Evolutionary conservation across 2,113 vertebrate genomes (phyloP).

Genomic region (Scytalopus superciliaris): DNA sequence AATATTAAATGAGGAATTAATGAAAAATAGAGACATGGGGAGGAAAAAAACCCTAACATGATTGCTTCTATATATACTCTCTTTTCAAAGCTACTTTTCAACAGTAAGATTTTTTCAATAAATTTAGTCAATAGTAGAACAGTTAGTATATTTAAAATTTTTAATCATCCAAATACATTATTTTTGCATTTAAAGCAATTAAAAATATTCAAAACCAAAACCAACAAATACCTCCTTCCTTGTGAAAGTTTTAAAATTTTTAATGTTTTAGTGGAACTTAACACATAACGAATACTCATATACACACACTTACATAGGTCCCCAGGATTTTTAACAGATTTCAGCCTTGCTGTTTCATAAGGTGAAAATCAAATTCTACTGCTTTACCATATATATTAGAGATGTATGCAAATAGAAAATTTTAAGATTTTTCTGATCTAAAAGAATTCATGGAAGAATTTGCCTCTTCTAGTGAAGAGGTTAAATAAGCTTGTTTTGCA

Average conservation of each 20-base stretch:
- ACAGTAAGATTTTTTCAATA: neutral
- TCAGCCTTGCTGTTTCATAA: neutral
- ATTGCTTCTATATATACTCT: rapidly evolving
- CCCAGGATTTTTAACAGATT: neutral
- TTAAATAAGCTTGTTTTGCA: neutral
- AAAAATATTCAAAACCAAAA: too few relatives aligned
- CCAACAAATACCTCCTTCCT: rapidly evolving
- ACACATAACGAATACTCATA: too few relatives aligned
- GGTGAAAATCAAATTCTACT: neutral
- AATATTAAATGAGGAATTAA: neutral
- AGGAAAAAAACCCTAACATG: neutral
- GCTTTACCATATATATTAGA: neutral
- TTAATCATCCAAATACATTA: neutral
- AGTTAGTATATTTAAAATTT: neutral
- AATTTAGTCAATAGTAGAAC: neutral
- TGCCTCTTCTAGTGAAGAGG: neutral
- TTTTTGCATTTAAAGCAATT: neutral
- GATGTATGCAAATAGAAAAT: neutral
- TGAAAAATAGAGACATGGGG: neutral
- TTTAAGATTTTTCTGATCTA: neutral
- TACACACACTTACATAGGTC: rapidly evolving
- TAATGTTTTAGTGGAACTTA: neutral
- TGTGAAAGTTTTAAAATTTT: neutral
- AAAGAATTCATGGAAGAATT: neutral
- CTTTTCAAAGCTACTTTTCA: neutral